Conservation (phyloP, 2,888 invertebrate genomes). For the Zonitis immaculata region DNA sequence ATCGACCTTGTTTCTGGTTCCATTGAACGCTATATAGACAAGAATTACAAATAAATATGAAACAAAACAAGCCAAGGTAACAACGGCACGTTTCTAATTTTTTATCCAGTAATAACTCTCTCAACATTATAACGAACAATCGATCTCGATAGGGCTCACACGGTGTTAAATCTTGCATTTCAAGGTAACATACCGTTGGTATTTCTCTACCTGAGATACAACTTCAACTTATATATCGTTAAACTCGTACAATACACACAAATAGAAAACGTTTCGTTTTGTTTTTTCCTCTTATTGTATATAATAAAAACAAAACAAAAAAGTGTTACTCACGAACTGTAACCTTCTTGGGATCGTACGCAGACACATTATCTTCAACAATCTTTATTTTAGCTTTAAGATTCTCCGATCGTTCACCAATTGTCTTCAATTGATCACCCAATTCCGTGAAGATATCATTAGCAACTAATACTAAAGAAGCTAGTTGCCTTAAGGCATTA, state of each 20-base stretch:
- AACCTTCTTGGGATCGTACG: constrained; percentile 82
- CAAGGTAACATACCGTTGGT: constrained; percentile 12
- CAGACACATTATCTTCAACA: constrained; percentile 66
- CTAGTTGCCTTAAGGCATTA: constrained; percentile 79
- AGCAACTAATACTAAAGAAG: constrained; percentile 75
- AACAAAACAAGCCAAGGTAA: constrained; percentile 8
- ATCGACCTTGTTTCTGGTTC: constrained; percentile 21
- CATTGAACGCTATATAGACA: constrained; percentile 20
- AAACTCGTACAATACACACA: constrained; percentile 26
- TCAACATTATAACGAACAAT: constrained; percentile 10
- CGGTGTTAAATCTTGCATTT: constrained; percentile 16
- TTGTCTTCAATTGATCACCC: constrained; percentile 66
- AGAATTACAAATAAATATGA: constrained; percentile 21
- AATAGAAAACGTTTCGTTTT: constrained; percentile 33
- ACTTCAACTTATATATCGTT: no score
- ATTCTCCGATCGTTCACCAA: constrained; percentile 67
- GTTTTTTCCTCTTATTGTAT: neutral
- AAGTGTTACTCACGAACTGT: constrained; percentile 82
- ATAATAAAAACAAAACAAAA: no score
- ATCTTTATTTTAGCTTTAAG: constrained; percentile 66
- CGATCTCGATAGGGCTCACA: constrained; percentile 17
- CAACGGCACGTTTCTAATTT: constrained; percentile 14
- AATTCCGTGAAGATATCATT: constrained; percentile 83
- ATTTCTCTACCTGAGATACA: constrained; percentile 13
- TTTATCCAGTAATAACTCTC: constrained; percentile 7